Conservation (phyloP, 2,113 vertebrate species). For the Pelmatolapia mariae region DNA sequence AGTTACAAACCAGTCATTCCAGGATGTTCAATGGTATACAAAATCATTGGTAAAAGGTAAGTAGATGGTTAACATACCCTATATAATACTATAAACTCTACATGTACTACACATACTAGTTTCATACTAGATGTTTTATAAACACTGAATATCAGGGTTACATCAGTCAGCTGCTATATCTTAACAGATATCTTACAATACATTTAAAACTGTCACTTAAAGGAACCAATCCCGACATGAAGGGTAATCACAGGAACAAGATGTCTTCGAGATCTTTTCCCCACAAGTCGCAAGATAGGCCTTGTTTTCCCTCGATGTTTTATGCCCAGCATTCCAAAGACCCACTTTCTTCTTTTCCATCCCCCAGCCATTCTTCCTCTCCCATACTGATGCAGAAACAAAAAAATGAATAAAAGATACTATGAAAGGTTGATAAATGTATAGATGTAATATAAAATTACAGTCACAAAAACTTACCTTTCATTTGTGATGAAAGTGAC, state of each 20-base stretch:
- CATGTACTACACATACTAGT: too few species aligned
- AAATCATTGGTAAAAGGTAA: too few species aligned
- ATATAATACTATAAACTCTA: too few species aligned
- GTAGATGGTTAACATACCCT: fast-evolving
- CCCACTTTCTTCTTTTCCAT: neutral
- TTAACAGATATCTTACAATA: too few species aligned
- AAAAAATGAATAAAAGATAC: neutral
- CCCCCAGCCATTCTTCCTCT: neutral
- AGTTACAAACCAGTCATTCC: too few species aligned
- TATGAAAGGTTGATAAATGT: neutral
- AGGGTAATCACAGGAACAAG: neutral
- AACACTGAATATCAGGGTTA: too few species aligned
- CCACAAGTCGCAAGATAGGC: neutral
- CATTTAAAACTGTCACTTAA: too few species aligned
- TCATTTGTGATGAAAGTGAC: fast-evolving
- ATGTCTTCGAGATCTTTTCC: neutral
- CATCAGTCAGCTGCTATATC: too few species aligned
- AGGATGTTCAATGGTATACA: too few species aligned
- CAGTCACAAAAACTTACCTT: neutral
- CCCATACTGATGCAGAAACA: neutral
- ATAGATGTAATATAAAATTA: neutral
- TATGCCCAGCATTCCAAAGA: neutral
- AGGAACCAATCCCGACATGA: neutral
- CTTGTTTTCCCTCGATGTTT: neutral
- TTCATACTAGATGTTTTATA: too few species aligned